phyloP scores from a whole-genome alignment of 2,888 invertebrate species.

The Germaria angustata region DNA sequence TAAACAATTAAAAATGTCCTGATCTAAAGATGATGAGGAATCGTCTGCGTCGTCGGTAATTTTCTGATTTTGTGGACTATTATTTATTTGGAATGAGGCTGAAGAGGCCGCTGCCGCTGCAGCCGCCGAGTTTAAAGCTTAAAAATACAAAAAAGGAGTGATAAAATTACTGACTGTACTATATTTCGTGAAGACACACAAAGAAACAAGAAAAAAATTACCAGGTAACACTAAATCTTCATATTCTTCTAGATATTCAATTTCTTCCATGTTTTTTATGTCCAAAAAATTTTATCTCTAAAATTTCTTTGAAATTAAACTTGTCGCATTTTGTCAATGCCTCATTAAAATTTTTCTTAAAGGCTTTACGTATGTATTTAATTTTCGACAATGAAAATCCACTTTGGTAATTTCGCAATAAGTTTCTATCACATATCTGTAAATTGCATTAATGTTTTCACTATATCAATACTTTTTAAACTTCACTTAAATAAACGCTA shows the following conservation, averaged over 20 bases:
- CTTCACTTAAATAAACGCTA: background rate
- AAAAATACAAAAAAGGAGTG: constrained; percentile 42
- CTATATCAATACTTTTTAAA: background rate
- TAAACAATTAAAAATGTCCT: constrained; percentile 75
- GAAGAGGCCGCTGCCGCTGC: constrained; percentile 30
- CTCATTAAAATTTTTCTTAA: background rate
- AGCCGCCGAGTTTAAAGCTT: constrained; percentile 64
- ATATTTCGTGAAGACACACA: constrained; percentile 19
- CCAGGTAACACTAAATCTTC: constrained; percentile 78
- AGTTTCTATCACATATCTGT: background rate
- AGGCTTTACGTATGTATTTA: constrained; percentile 1
- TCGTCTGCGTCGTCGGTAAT: constrained; percentile 68
- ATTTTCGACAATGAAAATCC: constrained; percentile 23
- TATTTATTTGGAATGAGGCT: constrained; percentile 9
- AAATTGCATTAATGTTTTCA: background rate
- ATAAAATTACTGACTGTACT: constrained; percentile 55
- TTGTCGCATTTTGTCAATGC: constrained; percentile 11
- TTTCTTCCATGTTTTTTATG: constrained; percentile 76
- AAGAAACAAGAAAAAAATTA: constrained; percentile 55
- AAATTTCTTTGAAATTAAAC: background rate
- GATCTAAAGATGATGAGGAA: constrained; percentile 74
- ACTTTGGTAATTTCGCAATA: background rate
- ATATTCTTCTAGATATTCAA: constrained; percentile 78
- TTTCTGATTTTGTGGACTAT: constrained; percentile 9
- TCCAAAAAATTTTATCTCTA: constrained; percentile 8